A percentile compares a stretch with the other conserved stretches of the same genome.
These are phyloP conservation scores for Protosalanx chinensis DNA, from an alignment of 2,797 vertebrate genomes.

Conservation along the genomic window DNA sequence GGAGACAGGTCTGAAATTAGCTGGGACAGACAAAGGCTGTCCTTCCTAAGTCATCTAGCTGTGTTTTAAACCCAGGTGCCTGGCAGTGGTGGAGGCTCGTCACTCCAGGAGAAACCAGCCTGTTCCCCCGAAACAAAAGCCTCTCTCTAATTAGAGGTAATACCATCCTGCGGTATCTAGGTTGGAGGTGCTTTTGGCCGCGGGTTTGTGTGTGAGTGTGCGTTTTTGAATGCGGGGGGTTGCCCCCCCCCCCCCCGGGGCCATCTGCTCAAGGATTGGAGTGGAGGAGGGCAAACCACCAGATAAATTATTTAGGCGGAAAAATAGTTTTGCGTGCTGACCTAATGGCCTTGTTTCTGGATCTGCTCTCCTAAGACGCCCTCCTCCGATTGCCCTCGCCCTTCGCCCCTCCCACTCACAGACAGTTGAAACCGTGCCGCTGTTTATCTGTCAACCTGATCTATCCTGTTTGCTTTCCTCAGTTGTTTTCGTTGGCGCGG, in stretches of 20 bases:
- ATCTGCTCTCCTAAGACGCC: constrained; percentile 52
- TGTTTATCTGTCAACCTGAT: constrained; percentile 63
- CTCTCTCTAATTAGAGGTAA: constrained; percentile 69
- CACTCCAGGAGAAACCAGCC: constrained; percentile 34
- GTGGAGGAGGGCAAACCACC: constrained; percentile 47
- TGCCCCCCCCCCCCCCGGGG: neutral
- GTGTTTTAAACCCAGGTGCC: constrained; percentile 36
- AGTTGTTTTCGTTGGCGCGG: constrained; percentile 45
- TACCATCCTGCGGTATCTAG: constrained; percentile 58
- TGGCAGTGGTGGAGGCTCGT: constrained; percentile 34
- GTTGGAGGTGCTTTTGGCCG: constrained; percentile 58
- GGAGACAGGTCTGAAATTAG: constrained; percentile 31
- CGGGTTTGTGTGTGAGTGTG: constrained; percentile 26
- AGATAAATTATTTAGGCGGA: constrained; percentile 67
- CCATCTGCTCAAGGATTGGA: constrained; percentile 56
- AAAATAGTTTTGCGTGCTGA: constrained; percentile 61
- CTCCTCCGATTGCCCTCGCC: constrained; percentile 41
- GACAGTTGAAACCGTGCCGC: constrained; percentile 56
- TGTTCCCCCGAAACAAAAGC: constrained; percentile 63
- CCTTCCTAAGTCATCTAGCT: constrained; percentile 35
- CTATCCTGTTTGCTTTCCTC: constrained; percentile 57
- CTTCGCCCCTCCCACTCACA: constrained; percentile 15
- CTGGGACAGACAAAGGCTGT: constrained; percentile 43
- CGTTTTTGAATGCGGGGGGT: constrained; percentile 59
- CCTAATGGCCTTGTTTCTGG: constrained; percentile 56